Conservation (phyloP, 2,888 invertebrate species). For the Congeria kusceri region DNA sequence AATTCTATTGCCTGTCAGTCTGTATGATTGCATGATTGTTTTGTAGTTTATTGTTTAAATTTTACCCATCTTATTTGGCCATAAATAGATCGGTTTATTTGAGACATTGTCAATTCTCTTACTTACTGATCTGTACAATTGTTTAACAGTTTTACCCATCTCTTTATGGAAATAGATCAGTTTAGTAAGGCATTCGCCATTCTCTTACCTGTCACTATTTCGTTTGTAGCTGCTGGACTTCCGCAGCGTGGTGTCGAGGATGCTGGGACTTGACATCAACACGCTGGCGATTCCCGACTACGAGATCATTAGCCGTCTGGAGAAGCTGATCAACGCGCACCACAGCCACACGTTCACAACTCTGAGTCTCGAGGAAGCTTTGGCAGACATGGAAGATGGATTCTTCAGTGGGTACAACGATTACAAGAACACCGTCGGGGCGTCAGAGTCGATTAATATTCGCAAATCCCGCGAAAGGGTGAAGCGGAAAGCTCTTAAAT, state of each 20-base stretch:
- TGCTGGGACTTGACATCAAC: constrained; percentile 85
- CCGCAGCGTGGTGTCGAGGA: constrained; percentile 84
- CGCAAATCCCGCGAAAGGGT: constrained; percentile 70
- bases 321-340: constrained; percentile 84
- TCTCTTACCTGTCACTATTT: background rate
- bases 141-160: no score
- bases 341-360: constrained; percentile 82
- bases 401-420: constrained; percentile 77
- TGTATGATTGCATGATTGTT: no score
- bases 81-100: no score
- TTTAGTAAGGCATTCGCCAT: no score
- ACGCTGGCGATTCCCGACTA: constrained; percentile 85
- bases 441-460: constrained; percentile 65
- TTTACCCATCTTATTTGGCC: no score
- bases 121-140: no score
- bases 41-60: no score
- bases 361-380: constrained; percentile 80
- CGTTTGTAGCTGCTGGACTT: constrained; percentile 84
- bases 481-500: constrained; percentile 67
- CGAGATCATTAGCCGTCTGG: constrained; percentile 85
- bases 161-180: no score
- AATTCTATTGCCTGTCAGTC: no score
- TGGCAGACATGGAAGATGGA: constrained; percentile 82
- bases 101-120: no score
- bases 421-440: constrained; percentile 63